Conservation (phyloP, 2,888 invertebrate genomes). For the Papilio elwesi region DNA sequence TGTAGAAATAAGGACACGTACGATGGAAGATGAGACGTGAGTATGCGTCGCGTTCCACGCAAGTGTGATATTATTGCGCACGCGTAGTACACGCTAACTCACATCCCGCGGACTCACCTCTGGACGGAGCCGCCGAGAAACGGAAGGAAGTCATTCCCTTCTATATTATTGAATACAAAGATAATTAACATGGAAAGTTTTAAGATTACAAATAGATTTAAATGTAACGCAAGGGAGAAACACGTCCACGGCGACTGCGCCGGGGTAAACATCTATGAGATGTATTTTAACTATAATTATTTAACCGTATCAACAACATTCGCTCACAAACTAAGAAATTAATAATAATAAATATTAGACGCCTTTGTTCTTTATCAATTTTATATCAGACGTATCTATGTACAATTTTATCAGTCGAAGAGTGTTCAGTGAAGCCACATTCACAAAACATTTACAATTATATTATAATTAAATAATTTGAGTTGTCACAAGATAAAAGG, state of each 20-base stretch:
- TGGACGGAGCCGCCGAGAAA: slow-evolving; percentile 17
- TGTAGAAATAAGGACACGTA: too few species aligned
- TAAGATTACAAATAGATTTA: slow-evolving; percentile 56
- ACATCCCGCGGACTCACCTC: slow-evolving; percentile 3
- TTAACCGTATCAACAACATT: slow-evolving; percentile 72
- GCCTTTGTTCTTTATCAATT: slow-evolving; percentile 75
- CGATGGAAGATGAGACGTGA: too few species aligned
- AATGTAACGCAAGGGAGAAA: slow-evolving; percentile 48
- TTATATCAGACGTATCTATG: slow-evolving; percentile 69
- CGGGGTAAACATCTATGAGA: slow-evolving; percentile 12
- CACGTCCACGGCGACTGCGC: slow-evolving; percentile 51
- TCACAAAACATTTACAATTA: slow-evolving; percentile 45
- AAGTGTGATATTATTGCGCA: not conserved
- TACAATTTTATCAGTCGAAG: slow-evolving; percentile 77
- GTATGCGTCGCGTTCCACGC: too few species aligned
- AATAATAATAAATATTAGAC: slow-evolving; percentile 78
- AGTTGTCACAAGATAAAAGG: not conserved
- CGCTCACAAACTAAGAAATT: slow-evolving; percentile 62
- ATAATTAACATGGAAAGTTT: slow-evolving; percentile 58
- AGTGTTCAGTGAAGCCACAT: slow-evolving; percentile 58
- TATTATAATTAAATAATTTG: not conserved
- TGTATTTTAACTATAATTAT: slow-evolving; percentile 68
- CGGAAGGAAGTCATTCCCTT: slow-evolving; percentile 17
- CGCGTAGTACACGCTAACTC: not conserved
- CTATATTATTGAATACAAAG: slow-evolving; percentile 51